Evolutionary conservation across 2,888 invertebrate species (phyloP).

Genomic region (Julus scanicus): DNA sequence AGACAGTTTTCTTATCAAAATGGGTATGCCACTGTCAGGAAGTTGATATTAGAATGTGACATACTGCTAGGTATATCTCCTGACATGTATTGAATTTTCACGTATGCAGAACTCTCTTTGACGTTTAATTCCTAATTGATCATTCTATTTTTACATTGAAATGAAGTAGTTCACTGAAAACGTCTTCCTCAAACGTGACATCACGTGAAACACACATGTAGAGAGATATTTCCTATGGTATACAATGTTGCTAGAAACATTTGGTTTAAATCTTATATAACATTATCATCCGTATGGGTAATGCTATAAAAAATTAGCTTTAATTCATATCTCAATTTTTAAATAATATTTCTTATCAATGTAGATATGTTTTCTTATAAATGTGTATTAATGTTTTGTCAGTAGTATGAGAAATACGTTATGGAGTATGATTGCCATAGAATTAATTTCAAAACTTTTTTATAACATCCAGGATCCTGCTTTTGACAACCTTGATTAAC

Average conservation of each 20-base stretch:
- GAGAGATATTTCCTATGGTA: no score
- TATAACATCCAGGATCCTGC: neutral
- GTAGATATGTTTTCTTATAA: no score
- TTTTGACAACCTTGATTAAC: neutral
- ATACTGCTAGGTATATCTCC: neutral
- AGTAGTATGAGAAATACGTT: no score
- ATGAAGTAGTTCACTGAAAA: neutral
- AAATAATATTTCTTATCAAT: no score
- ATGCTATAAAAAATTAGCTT: no score
- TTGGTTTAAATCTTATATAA: no score
- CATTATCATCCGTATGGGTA: no score
- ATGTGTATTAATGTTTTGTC: no score
- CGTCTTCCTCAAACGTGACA: neutral
- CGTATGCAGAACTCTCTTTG: neutral
- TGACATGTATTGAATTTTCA: conserved; percentile 31
- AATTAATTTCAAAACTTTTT: neutral
- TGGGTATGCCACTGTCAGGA: neutral
- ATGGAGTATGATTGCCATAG: no score
- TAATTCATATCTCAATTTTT: no score
- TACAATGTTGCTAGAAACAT: no score
- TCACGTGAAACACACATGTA: no score
- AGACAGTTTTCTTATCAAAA: conserved; percentile 45
- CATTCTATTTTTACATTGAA: neutral
- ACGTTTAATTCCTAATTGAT: conserved; percentile 25
- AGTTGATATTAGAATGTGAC: conserved; percentile 25